Conservation (phyloP, 2,797 vertebrate genomes). For the Fistularia tabacaria region DNA sequence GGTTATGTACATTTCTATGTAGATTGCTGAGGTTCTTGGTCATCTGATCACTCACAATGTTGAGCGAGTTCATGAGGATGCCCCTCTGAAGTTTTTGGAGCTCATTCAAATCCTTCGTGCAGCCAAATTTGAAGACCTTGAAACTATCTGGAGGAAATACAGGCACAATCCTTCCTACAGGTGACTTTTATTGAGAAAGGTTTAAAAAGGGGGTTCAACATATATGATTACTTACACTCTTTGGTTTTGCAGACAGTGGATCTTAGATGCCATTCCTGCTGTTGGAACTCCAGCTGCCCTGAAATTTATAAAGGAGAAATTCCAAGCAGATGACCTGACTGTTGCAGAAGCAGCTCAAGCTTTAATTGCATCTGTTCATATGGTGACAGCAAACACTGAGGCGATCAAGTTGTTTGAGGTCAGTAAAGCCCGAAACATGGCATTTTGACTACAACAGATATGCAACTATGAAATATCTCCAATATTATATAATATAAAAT, state of each 20-base stretch:
- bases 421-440: slow-evolving; percentile 18
- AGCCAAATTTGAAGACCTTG: slow-evolving; percentile 66
- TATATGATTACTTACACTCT: background rate
- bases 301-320: slow-evolving; percentile 76
- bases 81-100: slow-evolving; percentile 76
- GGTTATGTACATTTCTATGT: background rate
- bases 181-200: slow-evolving; percentile 53
- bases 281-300: slow-evolving; percentile 70
- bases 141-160: slow-evolving; percentile 70
- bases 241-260: slow-evolving; percentile 66
- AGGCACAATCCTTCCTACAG: slow-evolving; percentile 62
- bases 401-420: slow-evolving; percentile 63
- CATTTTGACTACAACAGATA: background rate
- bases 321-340: slow-evolving; percentile 63
- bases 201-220: background rate
- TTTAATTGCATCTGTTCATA: slow-evolving; percentile 74
- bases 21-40: slow-evolving; percentile 75
- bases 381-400: slow-evolving; percentile 67
- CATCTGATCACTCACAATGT: slow-evolving; percentile 67
- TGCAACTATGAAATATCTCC: background rate
- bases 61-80: slow-evolving; percentile 68
- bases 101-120: slow-evolving; percentile 76
- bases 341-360: slow-evolving; percentile 66
- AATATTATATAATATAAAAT: too few relatives aligned
- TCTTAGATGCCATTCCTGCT: slow-evolving; percentile 76